Base-by-base conservation (phyloP, 2,113 vertebrate species). In the Porphyrio hochstetteri region DNA sequence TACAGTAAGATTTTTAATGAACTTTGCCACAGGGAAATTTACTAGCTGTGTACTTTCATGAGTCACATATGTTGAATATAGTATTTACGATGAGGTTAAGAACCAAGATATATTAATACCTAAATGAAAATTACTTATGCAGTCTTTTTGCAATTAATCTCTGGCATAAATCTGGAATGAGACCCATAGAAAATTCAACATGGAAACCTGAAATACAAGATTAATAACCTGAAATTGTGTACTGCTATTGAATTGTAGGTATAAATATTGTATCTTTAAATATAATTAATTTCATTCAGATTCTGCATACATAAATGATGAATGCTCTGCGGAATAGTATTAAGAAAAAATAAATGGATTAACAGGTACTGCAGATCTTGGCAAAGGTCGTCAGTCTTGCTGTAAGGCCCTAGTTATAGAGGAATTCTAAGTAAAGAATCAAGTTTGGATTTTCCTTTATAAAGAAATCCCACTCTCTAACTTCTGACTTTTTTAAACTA, bases 21-120 rank as follows among this genome's bases (percentile, higher is more conserved):
- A 74, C 71, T 96, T 97, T 95, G 70, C 93, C 90, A 88, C 74
- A 92, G 76, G 80, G 94, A 97, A 92, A 97, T 97, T 97, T 96
- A 96, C 89, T 93, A 90, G 63, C 95, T 97, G 52, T 87, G 65
- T 95, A 86, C 86, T 88, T 96, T 95, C 84, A 94, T 93, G 91
- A 96, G 87, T 96, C 95, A 89, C 95, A 95, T 97, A 96, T 96
- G 86, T 94, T 93, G 75, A 96, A 75, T 86, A 89, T 69, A 96
- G 80, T 97, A 96, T 97, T 97, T 98, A 96, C 42, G 50, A 95
- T 88, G 86, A 93, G 53, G 55, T 92, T 96, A 92, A 96, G 86
- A 97, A 92, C 48, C 36, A 94, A 95, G 46, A 90, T 69, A 33
- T 60, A 93, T 95, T 94, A 83, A 96, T 94, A 95, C 55, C n/a